Conservation (phyloP, 2,797 vertebrate species). For the Macrochelys suwanniensis region DNA sequence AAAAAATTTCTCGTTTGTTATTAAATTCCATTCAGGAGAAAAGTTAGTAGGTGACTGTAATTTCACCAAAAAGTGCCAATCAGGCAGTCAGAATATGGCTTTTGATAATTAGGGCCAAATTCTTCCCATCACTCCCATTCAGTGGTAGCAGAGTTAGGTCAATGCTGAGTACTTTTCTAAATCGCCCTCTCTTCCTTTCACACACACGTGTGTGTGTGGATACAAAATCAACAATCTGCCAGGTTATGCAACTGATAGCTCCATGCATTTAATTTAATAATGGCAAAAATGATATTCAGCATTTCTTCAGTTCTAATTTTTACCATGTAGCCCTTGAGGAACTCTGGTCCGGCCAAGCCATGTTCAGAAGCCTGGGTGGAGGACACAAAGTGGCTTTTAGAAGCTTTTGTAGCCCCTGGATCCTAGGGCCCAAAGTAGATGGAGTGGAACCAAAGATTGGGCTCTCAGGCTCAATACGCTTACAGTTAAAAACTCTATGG, state of each 20-base stretch:
- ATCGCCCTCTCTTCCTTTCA: neutral
- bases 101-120: neutral
- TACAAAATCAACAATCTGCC: rapidly evolving
- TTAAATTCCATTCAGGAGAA: neutral
- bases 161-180: neutral
- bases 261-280: neutral
- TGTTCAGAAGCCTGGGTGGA: neutral
- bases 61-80: neutral
- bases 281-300: neutral
- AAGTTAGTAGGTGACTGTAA: neutral
- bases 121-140: neutral
- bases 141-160: neutral
- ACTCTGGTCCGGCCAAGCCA: neutral
- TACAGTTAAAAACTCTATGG: neutral
- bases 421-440: neutral
- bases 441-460: neutral
- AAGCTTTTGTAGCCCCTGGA: neutral
- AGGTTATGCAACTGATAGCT: neutral
- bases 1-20: neutral
- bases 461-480: neutral
- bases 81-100: neutral
- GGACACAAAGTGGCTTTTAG: neutral
- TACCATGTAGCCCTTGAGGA: neutral
- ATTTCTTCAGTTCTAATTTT: neutral
- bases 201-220: neutral